Evolutionary conservation across 1,140 invertebrate genomes (phyloP), one percentile per base, ranked within the genome.

Genomic region (Sitobion miscanthi): DNA sequence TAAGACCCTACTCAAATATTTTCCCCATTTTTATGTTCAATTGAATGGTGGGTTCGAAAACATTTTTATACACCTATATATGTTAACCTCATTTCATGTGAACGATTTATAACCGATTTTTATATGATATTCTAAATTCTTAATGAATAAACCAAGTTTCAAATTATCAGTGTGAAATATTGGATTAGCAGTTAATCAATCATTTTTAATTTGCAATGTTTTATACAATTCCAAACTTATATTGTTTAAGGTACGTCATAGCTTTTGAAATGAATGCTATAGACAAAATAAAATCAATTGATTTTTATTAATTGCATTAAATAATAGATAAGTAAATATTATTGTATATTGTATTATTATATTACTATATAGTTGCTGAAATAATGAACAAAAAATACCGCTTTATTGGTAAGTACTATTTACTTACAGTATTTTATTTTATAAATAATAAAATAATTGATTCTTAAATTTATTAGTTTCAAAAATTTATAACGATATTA

Each of bases 11-110:
- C 82, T 17, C 38, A 23, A 93, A 93, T 54, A 86, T 85, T 86
- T 92, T 93, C 91, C 49, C 91, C 62, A 54, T 93, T 93, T 93
- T 57, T 85, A 47, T 83, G 49, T 54, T 91, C 49, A 90, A 42
- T 57, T 4, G 5, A 45, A 47, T 42, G 52, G 49, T 62, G 25
- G 57, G 17, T 20, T 14, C 30, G 57, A 45, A 62, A 90, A 90
- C 52, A 90, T 45, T 42, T 23, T 25, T 57, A 42, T 14, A 57
- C 30, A 42, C n/a, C 11, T 45, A n/a, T 87, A n/a, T 23, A 42
- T 23, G 87, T 38, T 20, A 69, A 62, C 38, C 35, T 45, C 0
- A 11, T 62, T 42, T 20, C 62, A 69, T 0, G 23, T n/a, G 14
- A 69, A n/a, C 45, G 11, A 69, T 90, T 35, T 90, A 90, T 90